Evolutionary conservation across 2,888 invertebrate genomes (phyloP), one percentile per base, ranked within the genome.

Genomic region (Heliconius hortense): DNA sequence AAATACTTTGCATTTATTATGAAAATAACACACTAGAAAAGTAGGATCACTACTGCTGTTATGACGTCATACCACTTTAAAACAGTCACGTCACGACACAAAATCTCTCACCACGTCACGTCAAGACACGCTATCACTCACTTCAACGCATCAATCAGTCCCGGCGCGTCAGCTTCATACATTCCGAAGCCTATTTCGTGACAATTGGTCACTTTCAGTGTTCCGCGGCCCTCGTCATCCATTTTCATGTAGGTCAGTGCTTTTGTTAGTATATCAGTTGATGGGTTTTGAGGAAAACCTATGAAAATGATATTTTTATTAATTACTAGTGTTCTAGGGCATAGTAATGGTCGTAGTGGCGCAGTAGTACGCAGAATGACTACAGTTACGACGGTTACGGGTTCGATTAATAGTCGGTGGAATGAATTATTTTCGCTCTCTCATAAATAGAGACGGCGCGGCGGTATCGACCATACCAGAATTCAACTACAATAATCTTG

Each of bases 141-240:
- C 11, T 66, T 68, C 81, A 89, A 83, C 0, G 86, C 87, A 0
- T 72, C 78, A 1, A 90, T 48, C 0, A 91, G 82, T 0, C 77
- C 86, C 0, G 89, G 89, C 1, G 87, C 89, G 1, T 85, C 81
- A 0, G 84, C 84, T 0, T n/a, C 0, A 76, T 87, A 90, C 35
- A 83, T 13, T 0, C 86, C 88, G 0, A 60, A 56, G 0, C 80
- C 82, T 0, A 77, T 74, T 10, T 76, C 77, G 18, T 63, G 72
- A 35, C 85, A 85, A 11, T 78, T 73, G 0, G 73, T 66, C 7
- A 86, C 83, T 0, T 4, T 62, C 0, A 89, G 77, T 0, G n/a
- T 11, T 0, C 90, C 90, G 4, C 81, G 82, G 0, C 88, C 88
- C 1, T 85, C 84, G 0, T 81, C 84, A 66, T 84, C 81, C 0